Evolutionary conservation across 2,113 vertebrate genomes (phyloP).

Genomic region (Oenanthe oenanthe): DNA sequence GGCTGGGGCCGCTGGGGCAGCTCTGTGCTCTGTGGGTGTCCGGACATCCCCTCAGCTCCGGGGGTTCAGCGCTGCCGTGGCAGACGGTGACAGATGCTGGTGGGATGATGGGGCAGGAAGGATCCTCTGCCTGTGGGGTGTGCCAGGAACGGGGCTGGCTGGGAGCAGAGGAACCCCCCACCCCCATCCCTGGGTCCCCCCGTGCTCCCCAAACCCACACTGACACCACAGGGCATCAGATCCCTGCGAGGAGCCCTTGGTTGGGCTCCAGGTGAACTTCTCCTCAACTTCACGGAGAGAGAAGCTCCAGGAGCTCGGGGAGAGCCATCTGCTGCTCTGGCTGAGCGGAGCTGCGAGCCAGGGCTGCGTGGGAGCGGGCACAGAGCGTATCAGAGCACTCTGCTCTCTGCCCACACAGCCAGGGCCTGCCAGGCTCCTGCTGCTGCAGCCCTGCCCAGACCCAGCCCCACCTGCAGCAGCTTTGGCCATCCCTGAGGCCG

Average conservation of each 20-base stretch:
- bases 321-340: conserved; percentile 13
- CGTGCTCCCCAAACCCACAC: rapidly evolving
- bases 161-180: not conserved
- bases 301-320: conserved; percentile 10
- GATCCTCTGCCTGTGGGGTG: not conserved
- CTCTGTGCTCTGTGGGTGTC: rapidly evolving
- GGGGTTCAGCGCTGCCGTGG: rapidly evolving
- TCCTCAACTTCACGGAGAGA: not conserved
- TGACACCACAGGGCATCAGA: not conserved
- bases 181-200: rapidly evolving
- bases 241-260: not conserved
- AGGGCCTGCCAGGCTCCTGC: not conserved
- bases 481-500: rapidly evolving
- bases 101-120: conserved; percentile 44
- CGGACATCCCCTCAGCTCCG: rapidly evolving
- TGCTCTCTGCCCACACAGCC: not conserved
- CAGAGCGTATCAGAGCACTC: not conserved
- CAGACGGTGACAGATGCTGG: conserved; percentile 16
- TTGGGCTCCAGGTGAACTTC: conserved; percentile 6
- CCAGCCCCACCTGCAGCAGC: not conserved
- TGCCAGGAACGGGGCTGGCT: rapidly evolving
- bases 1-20: not conserved
- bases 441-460: rapidly evolving
- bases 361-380: conserved; percentile 54
- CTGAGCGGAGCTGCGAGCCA: not conserved